Evolutionary conservation across 2,113 vertebrate species (phyloP).

Genomic region (Trematomus loennbergii): DNA sequence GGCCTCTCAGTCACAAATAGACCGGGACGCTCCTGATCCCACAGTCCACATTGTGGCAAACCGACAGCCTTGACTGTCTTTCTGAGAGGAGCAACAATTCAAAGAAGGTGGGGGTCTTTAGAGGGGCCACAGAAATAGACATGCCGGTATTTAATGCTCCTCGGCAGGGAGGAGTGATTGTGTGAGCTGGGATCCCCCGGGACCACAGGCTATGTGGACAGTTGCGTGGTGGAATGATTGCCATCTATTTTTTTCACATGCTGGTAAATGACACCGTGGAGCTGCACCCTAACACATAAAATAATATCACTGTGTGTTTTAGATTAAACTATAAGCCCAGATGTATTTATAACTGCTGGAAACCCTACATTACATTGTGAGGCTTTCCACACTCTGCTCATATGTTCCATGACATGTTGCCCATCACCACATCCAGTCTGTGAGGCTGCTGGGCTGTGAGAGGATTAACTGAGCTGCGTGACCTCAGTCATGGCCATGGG

Average conservation of each 20-base stretch:
- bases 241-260: conserved; percentile 50
- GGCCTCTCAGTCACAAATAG: conserved; percentile 72
- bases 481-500: background rate
- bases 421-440: background rate
- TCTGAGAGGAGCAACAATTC: conserved; percentile 60
- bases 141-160: conserved; percentile 19
- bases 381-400: background rate
- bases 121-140: conserved; percentile 67
- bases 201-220: conserved; percentile 49
- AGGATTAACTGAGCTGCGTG: background rate
- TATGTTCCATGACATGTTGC: background rate
- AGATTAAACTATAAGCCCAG: background rate
- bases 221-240: conserved; percentile 21
- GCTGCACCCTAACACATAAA: background rate
- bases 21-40: conserved; percentile 59
- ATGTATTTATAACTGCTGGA: too few relatives aligned
- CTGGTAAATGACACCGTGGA: conserved; percentile 11
- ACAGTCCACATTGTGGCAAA: conserved; percentile 32
- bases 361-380: background rate
- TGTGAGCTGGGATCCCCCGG: conserved; percentile 34
- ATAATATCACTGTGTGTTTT: background rate
- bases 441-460: background rate
- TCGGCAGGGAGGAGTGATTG: conserved; percentile 14
- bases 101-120: conserved; percentile 56
- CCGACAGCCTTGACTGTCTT: conserved; percentile 58